phyloP scores from a whole-genome alignment of 2,113 vertebrate genomes.

The Melanostigma gelatinosum region DNA sequence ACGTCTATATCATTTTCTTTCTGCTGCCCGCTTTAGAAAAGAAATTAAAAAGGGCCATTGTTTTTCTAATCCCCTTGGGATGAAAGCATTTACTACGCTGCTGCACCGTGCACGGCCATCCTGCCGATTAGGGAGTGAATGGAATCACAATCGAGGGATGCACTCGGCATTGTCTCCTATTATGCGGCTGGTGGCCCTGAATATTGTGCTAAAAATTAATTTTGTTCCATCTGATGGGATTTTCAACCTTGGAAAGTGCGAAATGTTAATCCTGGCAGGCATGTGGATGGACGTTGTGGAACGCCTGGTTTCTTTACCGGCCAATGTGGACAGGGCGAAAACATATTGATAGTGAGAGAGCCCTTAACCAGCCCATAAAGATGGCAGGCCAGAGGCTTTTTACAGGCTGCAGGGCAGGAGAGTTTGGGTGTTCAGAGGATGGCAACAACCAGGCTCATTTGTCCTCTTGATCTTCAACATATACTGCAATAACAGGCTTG shows the following conservation, averaged over 20 bases:
- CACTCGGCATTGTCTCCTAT: conserved; percentile 73
- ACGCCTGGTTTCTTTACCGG: conserved; percentile 46
- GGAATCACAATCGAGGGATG: conserved; percentile 74
- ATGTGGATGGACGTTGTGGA: conserved; percentile 41
- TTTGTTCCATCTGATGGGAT: conserved; percentile 77
- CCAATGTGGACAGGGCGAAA: conserved; percentile 57
- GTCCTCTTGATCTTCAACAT: conserved; percentile 57
- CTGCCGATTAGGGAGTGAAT: conserved; percentile 75
- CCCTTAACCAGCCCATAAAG: conserved; percentile 69
- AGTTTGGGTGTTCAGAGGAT: conserved; percentile 51
- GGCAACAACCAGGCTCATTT: conserved; percentile 51
- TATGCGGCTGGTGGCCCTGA: conserved; percentile 72
- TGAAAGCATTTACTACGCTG: conserved; percentile 76
- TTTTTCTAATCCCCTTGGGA: conserved; percentile 79
- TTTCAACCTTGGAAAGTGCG: conserved; percentile 72
- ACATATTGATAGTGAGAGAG: conserved; percentile 54
- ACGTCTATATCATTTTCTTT: conserved; percentile 79
- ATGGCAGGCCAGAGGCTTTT: conserved; percentile 61
- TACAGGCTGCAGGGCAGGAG: conserved; percentile 54
- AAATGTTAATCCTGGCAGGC: conserved; percentile 73
- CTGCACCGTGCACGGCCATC: conserved; percentile 57
- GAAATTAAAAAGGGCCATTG: conserved; percentile 79
- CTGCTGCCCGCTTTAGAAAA: conserved; percentile 68
- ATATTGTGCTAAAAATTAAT: conserved; percentile 76
- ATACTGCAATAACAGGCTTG: conserved; percentile 27